These are phyloP conservation scores for Turritopsis rubra DNA, from an alignment of 30 jellyfish, hydroid and myxozoan species.

Conservation along the genomic window DNA sequence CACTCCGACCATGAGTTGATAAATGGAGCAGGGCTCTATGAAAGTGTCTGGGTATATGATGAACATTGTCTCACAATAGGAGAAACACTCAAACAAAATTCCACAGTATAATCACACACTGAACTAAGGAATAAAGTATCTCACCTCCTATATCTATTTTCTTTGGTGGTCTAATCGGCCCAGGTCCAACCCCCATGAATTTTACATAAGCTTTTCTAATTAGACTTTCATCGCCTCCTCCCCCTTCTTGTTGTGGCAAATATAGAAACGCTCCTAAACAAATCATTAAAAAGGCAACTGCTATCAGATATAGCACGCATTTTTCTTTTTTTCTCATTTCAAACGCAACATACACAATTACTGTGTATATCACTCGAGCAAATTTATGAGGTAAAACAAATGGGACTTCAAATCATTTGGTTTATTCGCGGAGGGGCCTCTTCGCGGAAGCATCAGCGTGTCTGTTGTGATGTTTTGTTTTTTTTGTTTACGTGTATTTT, in stretches of 20 bases:
- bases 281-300: constrained; percentile 46
- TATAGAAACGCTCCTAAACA: constrained; percentile 74
- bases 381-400: background rate
- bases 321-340: constrained; percentile 74
- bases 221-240: constrained; percentile 43
- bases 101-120: no score
- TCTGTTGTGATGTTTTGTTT: background rate
- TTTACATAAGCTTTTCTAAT: constrained; percentile 33
- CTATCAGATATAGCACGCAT: constrained; percentile 45
- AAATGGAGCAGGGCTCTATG: no score
- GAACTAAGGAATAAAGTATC: no score
- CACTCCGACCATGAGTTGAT: no score
- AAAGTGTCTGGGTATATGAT: no score
- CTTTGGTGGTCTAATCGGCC: constrained; percentile 35
- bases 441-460: background rate
- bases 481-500: background rate
- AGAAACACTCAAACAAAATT: no score
- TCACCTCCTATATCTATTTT: background rate
- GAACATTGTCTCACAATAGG: no score
- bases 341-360: background rate
- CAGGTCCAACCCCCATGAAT: constrained; percentile 19
- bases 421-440: no score
- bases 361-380: background rate
- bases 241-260: constrained; percentile 57
- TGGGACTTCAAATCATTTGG: background rate